Percentiles rank a stretch among this genome's conserved stretches.
Evolutionary conservation across 2,113 vertebrate genomes (phyloP).

Genomic region (Hemiscyllium ocellatum): DNA sequence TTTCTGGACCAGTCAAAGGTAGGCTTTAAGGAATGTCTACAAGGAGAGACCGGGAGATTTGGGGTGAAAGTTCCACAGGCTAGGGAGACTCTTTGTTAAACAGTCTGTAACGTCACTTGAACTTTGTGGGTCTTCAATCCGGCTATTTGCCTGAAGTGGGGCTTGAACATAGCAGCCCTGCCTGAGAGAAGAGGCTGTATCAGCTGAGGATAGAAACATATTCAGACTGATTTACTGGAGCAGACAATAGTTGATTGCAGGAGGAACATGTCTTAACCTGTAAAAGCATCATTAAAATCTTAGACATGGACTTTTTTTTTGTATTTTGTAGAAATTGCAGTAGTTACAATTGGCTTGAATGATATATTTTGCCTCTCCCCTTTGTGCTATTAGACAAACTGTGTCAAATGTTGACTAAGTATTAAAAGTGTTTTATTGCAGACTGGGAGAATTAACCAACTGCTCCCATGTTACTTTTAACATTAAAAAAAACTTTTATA

Average conservation of each 20-base stretch:
- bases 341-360: too few relatives aligned
- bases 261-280: background rate
- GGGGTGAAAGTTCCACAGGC: background rate
- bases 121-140: background rate
- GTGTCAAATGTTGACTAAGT: background rate
- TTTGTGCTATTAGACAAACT: background rate
- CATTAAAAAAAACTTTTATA: background rate
- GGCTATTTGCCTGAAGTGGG: background rate
- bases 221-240: background rate
- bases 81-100: background rate
- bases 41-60: background rate
- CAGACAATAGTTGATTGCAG: background rate
- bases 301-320: background rate
- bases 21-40: background rate
- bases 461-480: slow-evolving; percentile 23
- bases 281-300: background rate
- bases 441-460: slow-evolving; percentile 6
- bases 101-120: background rate
- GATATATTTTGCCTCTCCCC: background rate
- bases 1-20: background rate
- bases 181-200: background rate
- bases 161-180: background rate
- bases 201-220: too few relatives aligned
- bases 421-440: background rate
- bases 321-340: background rate